Conservation (phyloP, 2,113 vertebrate genomes). For the Halichoerus grypus region DNA sequence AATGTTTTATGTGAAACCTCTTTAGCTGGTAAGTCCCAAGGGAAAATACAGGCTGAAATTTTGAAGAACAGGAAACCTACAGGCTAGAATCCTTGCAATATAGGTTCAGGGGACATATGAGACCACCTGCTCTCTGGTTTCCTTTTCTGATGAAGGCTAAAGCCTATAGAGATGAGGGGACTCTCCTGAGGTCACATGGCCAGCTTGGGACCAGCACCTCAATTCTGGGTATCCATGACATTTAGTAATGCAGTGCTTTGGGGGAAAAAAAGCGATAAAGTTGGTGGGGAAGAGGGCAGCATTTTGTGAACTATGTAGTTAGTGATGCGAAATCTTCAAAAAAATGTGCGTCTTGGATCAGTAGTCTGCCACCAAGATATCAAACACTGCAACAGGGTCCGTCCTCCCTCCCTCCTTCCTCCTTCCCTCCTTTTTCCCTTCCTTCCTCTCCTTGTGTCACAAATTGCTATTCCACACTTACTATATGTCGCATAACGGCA, state of each 20-base stretch:
- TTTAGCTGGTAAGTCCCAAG: constrained; percentile 88
- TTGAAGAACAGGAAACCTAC: not conserved
- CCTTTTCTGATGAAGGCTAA: not conserved
- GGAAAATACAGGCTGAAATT: not conserved
- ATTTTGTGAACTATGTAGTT: not conserved
- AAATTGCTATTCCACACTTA: not conserved
- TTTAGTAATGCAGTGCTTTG: not conserved
- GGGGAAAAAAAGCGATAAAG: not conserved
- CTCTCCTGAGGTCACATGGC: not conserved
- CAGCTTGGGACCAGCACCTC: not conserved
- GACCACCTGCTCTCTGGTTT: not conserved
- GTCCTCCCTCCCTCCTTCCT: not conserved
- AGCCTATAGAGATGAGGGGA: not conserved
- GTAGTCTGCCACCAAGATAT: not conserved
- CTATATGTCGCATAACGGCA: not conserved
- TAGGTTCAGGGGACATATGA: not conserved
- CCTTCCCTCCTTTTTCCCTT: not conserved
- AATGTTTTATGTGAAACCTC: constrained; percentile 88
- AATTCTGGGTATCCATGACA: not conserved
- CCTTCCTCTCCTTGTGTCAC: not conserved
- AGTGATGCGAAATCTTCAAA: not conserved
- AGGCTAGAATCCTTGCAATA: not conserved
- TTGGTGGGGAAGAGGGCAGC: not conserved
- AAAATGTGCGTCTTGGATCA: not conserved
- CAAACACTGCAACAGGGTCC: not conserved